These are phyloP conservation scores for Mixornis gularis DNA, from an alignment of 2,113 vertebrate genomes.

Conservation along the genomic window DNA sequence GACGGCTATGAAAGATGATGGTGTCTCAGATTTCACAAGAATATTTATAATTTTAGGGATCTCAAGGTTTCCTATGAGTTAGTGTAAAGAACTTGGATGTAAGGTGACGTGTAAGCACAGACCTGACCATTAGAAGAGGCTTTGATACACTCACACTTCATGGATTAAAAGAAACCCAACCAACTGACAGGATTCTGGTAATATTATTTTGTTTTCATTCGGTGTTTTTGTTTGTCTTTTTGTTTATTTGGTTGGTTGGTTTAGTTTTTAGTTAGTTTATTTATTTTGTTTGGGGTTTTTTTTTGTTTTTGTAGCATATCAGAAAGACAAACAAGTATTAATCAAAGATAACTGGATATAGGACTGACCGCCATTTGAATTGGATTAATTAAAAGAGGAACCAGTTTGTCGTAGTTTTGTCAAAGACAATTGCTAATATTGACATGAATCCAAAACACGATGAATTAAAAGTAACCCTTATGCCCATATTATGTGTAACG, in stretches of 20 bases:
- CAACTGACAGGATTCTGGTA: neutral
- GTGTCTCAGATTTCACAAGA: neutral
- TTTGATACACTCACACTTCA: neutral
- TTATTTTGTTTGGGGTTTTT: neutral
- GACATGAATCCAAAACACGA: neutral
- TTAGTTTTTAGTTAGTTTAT: neutral
- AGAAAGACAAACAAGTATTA: neutral
- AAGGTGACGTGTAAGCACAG: neutral
- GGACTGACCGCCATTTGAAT: neutral
- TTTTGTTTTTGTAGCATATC: neutral
- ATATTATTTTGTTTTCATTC: neutral
- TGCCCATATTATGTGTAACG: neutral
- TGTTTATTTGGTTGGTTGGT: neutral
- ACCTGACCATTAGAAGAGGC: neutral
- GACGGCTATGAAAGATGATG: neutral
- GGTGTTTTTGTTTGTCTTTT: neutral
- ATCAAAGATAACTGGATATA: neutral
- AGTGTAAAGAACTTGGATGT: neutral
- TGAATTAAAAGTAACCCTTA: neutral
- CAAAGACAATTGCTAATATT: neutral
- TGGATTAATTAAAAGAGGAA: neutral
- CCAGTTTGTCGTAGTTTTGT: neutral
- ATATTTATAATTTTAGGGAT: neutral
- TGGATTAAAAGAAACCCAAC: neutral
- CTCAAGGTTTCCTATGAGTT: neutral